Conservation (phyloP, 2,797 vertebrate genomes). For the Silurus aristotelis region DNA sequence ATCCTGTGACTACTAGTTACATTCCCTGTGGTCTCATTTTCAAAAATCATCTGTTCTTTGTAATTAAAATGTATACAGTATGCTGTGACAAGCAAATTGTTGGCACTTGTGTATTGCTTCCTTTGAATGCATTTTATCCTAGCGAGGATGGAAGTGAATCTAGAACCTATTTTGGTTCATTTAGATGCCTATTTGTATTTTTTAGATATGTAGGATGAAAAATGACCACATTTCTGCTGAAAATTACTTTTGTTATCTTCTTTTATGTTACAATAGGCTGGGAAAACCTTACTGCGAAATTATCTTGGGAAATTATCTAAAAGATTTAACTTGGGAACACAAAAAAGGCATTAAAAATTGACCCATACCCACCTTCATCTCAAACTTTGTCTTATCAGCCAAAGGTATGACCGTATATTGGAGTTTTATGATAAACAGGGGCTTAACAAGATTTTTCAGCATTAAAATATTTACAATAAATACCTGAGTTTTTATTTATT, state of each 20-base stretch:
- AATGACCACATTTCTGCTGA: no score
- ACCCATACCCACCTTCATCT: neutral
- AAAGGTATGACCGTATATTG: neutral
- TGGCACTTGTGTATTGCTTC: neutral
- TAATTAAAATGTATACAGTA: neutral
- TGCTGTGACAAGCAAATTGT: neutral
- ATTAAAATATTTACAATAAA: no score
- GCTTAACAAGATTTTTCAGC: neutral
- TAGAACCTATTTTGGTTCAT: neutral
- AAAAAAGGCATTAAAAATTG: neutral
- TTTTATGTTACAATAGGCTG: neutral
- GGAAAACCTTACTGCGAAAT: neutral
- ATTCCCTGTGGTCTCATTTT: neutral
- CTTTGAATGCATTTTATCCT: neutral
- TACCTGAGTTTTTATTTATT: neutral
- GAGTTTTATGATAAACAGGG: neutral
- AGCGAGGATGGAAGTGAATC: neutral
- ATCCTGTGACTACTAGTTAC: neutral
- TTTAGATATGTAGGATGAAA: neutral
- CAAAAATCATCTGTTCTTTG: neutral
- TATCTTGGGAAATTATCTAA: neutral
- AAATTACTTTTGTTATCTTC: neutral
- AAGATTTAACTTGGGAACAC: no score
- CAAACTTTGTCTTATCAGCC: neutral
- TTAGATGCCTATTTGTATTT: no score